Conservation (phyloP, 2,113 vertebrate genomes). For the Sarotherodon lohbergeri region DNA sequence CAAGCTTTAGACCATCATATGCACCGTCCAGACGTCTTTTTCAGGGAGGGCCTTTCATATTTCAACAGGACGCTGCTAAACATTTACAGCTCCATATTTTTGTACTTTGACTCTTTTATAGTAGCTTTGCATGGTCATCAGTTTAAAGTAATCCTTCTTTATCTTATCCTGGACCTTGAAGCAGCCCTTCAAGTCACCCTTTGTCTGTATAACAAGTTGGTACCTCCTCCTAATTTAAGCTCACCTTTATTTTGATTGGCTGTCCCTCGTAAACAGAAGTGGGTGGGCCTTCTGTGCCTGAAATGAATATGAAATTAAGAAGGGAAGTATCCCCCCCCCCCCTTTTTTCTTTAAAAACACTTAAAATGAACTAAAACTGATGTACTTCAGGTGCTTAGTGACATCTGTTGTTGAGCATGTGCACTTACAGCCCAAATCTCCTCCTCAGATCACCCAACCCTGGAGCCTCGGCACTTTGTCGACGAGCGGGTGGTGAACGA, state of each 20-base stretch:
- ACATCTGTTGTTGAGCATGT: conserved; percentile 4
- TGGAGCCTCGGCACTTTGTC: conserved; percentile 91
- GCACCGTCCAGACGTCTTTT: background rate
- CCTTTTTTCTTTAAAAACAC: background rate
- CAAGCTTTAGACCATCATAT: background rate
- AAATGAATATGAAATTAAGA: background rate
- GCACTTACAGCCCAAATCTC: background rate
- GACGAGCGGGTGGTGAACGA: conserved; percentile 89
- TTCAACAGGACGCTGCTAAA: background rate
- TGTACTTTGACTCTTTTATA: background rate
- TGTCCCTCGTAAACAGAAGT: background rate
- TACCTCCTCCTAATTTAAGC: background rate
- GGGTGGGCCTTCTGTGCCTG: background rate
- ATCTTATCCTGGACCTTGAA: background rate
- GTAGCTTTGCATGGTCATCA: background rate
- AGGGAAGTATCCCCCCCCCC: background rate
- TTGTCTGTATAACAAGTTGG: background rate
- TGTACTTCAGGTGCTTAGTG: background rate
- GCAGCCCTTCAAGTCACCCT: background rate
- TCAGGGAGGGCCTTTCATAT: background rate
- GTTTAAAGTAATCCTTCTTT: background rate
- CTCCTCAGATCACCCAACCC: conserved; percentile 79
- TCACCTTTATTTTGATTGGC: background rate
- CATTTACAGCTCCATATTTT: background rate
- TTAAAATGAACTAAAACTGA: background rate